Percentiles rank a stretch among this genome's conserved stretches.
Evolutionary conservation across 2,113 vertebrate species (phyloP).

Genomic region (Sterrhoptilus dennistouni): DNA sequence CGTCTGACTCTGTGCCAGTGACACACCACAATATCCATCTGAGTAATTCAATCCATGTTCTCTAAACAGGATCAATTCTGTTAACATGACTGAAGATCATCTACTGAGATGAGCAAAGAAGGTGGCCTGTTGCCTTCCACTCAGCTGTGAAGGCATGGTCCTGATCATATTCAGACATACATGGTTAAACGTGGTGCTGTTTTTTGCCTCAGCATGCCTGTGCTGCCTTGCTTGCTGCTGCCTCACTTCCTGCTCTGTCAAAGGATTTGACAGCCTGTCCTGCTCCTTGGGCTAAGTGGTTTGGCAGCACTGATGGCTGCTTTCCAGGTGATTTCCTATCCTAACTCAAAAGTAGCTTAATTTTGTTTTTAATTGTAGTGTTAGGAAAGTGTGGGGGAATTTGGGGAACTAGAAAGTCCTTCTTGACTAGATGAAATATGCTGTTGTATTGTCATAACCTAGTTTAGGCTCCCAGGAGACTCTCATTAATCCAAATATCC

Average conservation of each 20-base stretch:
- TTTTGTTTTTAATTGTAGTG: neutral
- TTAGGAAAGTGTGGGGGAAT: neutral
- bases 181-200: rapidly evolving
- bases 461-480: neutral
- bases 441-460: neutral
- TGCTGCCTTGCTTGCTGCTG: neutral
- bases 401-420: neutral
- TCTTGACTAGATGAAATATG: neutral
- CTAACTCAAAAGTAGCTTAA: neutral
- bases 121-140: neutral
- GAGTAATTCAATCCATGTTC: neutral
- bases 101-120: neutral
- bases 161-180: neutral
- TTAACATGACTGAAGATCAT: neutral
- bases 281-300: neutral
- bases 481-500: neutral
- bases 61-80: neutral
- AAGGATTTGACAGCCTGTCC: neutral
- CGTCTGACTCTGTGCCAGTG: neutral
- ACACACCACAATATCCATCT: neutral
- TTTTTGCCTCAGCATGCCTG: neutral
- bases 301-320: neutral
- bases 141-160: rapidly evolving
- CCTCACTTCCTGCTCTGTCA: neutral
- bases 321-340: neutral